phyloP scores from a whole-genome alignment of 2,888 invertebrate genomes.

The Cynaeus angustus region DNA sequence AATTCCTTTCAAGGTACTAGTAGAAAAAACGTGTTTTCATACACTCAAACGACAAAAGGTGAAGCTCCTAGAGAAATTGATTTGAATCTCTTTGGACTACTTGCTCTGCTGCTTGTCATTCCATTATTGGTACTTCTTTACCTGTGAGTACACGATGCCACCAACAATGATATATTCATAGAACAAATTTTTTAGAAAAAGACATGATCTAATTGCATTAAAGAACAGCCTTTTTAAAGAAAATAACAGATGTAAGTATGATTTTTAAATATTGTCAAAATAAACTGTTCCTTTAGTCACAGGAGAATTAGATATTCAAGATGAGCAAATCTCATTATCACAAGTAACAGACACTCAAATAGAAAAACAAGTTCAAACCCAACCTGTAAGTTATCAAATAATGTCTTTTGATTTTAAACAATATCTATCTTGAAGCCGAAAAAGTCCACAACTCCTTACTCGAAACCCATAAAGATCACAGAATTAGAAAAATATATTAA shows the following conservation, averaged over 20 bases:
- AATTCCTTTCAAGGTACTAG: too few relatives aligned
- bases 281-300: background rate
- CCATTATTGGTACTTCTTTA: conserved; percentile 12
- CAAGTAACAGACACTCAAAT: background rate
- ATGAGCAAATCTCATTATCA: conserved; percentile 13
- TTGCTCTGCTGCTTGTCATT: conserved; percentile 10
- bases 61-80: background rate
- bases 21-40: too few relatives aligned
- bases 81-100: conserved; percentile 10
- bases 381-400: too few relatives aligned
- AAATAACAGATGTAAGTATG: conserved; percentile 8
- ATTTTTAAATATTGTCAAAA: too few relatives aligned
- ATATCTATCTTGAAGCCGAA: background rate
- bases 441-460: background rate
- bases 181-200: conserved; percentile 9
- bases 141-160: background rate
- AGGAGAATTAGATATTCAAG: conserved; percentile 6
- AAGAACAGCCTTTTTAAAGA: background rate
- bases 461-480: conserved; percentile 62
- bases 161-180: too few relatives aligned
- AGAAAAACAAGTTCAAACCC: conserved; percentile 2
- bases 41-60: background rate
- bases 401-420: conserved; percentile 6
- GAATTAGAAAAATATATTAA: conserved; percentile 69
- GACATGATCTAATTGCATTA: background rate